phyloP scores from a whole-genome alignment of 2,888 invertebrate species.

The Tinea trinotella region DNA sequence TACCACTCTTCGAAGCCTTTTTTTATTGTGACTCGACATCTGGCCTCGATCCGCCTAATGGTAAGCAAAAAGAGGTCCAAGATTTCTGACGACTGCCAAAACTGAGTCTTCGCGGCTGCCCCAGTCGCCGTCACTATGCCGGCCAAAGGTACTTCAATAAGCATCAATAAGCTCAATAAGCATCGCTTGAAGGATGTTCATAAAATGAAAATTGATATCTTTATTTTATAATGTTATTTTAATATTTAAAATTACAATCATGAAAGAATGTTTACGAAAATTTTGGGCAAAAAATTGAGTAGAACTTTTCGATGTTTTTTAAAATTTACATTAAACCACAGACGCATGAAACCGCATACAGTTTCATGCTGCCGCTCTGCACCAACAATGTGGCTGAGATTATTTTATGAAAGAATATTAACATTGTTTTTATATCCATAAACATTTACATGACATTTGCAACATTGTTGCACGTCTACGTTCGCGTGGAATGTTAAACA shows the following conservation, averaged over 20 bases:
- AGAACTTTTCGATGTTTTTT: background rate
- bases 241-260: background rate
- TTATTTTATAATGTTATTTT: background rate
- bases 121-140: no score
- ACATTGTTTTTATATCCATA: no score
- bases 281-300: background rate
- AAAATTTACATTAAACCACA: background rate
- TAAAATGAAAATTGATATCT: no score
- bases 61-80: no score
- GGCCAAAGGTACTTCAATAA: no score
- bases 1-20: no score
- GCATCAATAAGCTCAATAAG: no score
- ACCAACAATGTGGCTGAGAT: background rate
- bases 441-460: background rate
- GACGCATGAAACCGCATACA: background rate
- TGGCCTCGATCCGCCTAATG: no score
- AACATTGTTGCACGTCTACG: background rate
- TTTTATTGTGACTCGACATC: no score
- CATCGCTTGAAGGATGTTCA: no score
- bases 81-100: no score
- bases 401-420: background rate
- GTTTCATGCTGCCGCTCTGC: background rate
- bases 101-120: no score
- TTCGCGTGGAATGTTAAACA: background rate
- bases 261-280: background rate